These are phyloP conservation scores for Sandelia bainsii DNA, from an alignment of 2,797 vertebrate species.

Conservation along the genomic window DNA sequence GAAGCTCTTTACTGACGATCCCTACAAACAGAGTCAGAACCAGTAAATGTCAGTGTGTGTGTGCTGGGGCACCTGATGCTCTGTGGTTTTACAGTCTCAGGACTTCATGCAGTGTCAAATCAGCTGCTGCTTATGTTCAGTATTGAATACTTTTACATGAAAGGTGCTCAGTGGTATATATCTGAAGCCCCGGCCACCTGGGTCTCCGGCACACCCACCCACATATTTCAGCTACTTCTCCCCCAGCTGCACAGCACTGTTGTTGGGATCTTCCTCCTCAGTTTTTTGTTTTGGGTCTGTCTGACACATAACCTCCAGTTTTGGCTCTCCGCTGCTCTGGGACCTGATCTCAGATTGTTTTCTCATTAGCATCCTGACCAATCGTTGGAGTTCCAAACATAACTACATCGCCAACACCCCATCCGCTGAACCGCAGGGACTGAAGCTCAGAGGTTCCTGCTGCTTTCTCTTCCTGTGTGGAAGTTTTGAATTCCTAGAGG, in stretches of 20 bases:
- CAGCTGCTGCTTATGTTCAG: not conserved
- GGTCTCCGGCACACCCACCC: too few relatives aligned
- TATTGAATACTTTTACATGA: slow-evolving; percentile 1
- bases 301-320: not conserved
- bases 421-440: not conserved
- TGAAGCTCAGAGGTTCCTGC: not conserved
- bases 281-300: not conserved
- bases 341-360: not conserved
- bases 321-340: not conserved
- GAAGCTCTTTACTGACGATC: slow-evolving; percentile 89
- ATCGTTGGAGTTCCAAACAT: not conserved
- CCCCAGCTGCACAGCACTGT: too few relatives aligned
- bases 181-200: not conserved
- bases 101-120: not conserved
- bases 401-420: too few relatives aligned
- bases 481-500: not conserved
- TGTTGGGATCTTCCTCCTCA: too few relatives aligned
- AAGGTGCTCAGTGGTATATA: not conserved
- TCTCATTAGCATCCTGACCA: not conserved
- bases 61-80: not conserved
- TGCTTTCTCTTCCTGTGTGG: slow-evolving; percentile 6
- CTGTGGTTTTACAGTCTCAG: not conserved
- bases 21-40: not conserved
- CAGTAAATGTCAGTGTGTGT: not conserved
- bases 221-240: too few relatives aligned